These are phyloP conservation scores for Tromatobia lineatoria DNA, from an alignment of 2,888 invertebrate genomes.

Conservation along the genomic window DNA sequence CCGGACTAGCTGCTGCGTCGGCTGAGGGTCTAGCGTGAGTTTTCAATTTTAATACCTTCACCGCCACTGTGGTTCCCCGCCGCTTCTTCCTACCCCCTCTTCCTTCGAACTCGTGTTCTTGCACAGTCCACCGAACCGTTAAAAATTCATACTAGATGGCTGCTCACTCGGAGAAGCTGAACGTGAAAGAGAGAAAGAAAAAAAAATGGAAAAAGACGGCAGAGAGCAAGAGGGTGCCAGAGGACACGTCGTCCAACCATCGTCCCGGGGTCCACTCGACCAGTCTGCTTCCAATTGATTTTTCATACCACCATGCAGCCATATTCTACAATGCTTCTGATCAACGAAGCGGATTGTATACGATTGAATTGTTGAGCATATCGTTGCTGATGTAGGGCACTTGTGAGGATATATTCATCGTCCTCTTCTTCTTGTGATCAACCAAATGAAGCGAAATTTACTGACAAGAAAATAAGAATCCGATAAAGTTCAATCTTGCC, in stretches of 20 bases:
- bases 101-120: slow-evolving; percentile 52
- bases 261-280: slow-evolving; percentile 14
- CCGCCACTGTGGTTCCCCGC: slow-evolving; percentile 30
- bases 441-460: not conserved
- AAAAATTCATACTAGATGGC: slow-evolving; percentile 58
- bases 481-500: no score
- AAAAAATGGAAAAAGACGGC: slow-evolving; percentile 16
- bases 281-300: slow-evolving; percentile 50
- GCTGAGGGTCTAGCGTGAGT: slow-evolving; percentile 25
- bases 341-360: slow-evolving; percentile 55
- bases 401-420: slow-evolving; percentile 28
- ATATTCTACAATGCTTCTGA: slow-evolving; percentile 30
- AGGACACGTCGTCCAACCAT: slow-evolving; percentile 33
- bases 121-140: slow-evolving; percentile 59
- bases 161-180: slow-evolving; percentile 44
- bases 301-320: slow-evolving; percentile 50
- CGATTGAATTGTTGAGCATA: slow-evolving; percentile 57
- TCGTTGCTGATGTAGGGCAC: slow-evolving; percentile 33
- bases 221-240: slow-evolving; percentile 15
- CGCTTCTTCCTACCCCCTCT: slow-evolving; percentile 4
- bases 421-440: not conserved
- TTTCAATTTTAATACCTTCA: slow-evolving; percentile 56
- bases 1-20: not conserved
- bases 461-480: not conserved
- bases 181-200: slow-evolving; percentile 1